These are phyloP conservation scores for Thaumetopoea pityocampa DNA, from an alignment of 1,140 invertebrate genomes.

Conservation along the genomic window DNA sequence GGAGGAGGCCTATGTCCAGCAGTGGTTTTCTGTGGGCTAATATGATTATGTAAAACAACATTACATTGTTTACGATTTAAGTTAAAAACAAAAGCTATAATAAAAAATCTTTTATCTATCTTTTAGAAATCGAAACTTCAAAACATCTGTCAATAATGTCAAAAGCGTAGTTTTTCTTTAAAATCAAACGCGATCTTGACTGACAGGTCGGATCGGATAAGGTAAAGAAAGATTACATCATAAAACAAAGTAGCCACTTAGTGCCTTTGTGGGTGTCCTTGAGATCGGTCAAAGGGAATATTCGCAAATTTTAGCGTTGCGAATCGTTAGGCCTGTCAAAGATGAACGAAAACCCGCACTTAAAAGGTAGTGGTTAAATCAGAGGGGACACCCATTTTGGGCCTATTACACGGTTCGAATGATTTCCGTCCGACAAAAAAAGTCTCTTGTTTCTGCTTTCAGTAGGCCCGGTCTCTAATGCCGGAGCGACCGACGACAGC, in stretches of 20 bases:
- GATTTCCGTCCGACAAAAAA: conserved; percentile 29
- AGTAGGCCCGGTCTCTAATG: conserved; percentile 14
- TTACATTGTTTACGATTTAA: no score
- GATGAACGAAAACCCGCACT: conserved; percentile 42
- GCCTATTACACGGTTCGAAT: conserved; percentile 46
- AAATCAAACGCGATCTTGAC: conserved; percentile 5
- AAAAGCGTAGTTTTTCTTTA: conserved; percentile 8
- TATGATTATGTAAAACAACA: no score
- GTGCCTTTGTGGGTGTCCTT: conserved; percentile 24
- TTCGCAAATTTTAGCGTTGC: conserved; percentile 21
- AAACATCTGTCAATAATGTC: conserved; percentile 10
- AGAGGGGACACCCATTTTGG: conserved; percentile 40
- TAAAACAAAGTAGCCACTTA: conserved; percentile 30
- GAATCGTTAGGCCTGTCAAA: conserved; percentile 39
- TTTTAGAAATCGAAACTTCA: no score
- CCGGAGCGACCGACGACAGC: conserved; percentile 14
- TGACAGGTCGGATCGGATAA: conserved; percentile 6
- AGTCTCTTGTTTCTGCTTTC: conserved; percentile 24
- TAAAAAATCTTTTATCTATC: no score
- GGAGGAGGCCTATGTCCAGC: no score
- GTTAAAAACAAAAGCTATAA: no score
- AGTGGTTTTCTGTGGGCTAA: no score
- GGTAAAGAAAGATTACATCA: conserved; percentile 12
- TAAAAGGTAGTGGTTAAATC: conserved; percentile 36
- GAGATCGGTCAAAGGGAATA: conserved; percentile 25